Conservation (phyloP, 1,140 invertebrate species). For the Lepeophtheirus salmonis region DNA sequence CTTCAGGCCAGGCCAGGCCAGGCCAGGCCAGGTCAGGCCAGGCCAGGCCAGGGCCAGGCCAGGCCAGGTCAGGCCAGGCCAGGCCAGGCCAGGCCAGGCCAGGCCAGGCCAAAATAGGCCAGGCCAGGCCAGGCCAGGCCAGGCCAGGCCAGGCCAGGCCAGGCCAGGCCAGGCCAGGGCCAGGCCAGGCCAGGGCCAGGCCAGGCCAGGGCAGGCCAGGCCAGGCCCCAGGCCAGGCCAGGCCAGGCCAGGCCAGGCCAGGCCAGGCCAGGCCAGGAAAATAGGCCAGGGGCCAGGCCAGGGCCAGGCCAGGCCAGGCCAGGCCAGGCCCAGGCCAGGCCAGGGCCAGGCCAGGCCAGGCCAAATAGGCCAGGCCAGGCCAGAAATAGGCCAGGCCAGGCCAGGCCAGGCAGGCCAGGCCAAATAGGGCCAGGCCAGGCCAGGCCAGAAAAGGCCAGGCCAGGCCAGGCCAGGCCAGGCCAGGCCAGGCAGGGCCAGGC, state of each 20-base stretch:
- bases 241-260: conserved; percentile 19
- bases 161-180: conserved; percentile 21
- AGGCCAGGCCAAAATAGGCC: conserved; percentile 19
- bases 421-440: conserved; percentile 23
- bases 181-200: conserved; percentile 22
- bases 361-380: conserved; percentile 22
- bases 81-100: conserved; percentile 20
- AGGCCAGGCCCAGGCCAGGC: conserved; percentile 23
- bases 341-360: conserved; percentile 21
- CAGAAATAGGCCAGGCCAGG: conserved; percentile 20
- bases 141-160: conserved; percentile 21
- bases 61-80: conserved; percentile 22
- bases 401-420: conserved; percentile 22
- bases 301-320: conserved; percentile 22
- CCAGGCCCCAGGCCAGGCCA: conserved; percentile 22
- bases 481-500: conserved; percentile 20
- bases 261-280: conserved; percentile 3
- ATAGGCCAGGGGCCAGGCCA: conserved; percentile 20
- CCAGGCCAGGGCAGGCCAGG: conserved; percentile 21
- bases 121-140: conserved; percentile 20
- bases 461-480: conserved; percentile 21
- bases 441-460: conserved; percentile 22
- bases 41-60: conserved; percentile 23
- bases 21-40: conserved; percentile 20
- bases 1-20: conserved; percentile 22